Percentiles rank a stretch among this genome's conserved stretches.
phyloP scores from a whole-genome alignment of 2,888 invertebrate genomes.

The Lycocerus yunnanus region DNA sequence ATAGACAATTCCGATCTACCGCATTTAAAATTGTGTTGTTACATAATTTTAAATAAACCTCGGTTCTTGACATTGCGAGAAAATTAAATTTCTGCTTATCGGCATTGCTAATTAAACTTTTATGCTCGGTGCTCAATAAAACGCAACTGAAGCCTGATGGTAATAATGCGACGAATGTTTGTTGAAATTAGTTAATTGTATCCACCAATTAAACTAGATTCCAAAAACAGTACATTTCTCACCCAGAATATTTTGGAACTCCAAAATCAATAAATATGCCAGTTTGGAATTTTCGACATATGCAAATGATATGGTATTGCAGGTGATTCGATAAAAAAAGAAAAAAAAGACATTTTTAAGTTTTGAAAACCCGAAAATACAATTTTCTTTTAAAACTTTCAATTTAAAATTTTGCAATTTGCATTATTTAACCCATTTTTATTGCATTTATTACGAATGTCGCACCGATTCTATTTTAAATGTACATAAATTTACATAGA shows the following conservation, averaged over 20 bases:
- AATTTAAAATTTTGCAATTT: not conserved
- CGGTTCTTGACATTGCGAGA: not conserved
- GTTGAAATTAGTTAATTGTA: not conserved
- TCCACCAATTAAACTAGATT: not conserved
- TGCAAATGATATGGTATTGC: no score
- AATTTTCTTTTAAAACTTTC: no score
- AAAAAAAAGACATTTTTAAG: no score
- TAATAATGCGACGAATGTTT: no score
- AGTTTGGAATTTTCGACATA: no score
- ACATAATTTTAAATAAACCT: not conserved
- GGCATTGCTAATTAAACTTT: not conserved
- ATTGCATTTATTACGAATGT: not conserved
- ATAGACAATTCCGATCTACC: not conserved
- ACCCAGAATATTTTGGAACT: no score
- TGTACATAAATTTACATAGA: not conserved
- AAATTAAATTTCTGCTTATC: not conserved
- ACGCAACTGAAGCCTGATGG: no score
- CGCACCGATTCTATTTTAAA: not conserved
- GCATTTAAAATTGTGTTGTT: not conserved
- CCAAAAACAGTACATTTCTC: not conserved
- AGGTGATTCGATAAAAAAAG: no score
- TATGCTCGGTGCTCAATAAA: not conserved
- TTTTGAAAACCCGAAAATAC: no score
- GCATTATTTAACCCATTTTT: not conserved
- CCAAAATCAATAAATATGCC: no score